Evolutionary conservation across 2,797 vertebrate genomes (phyloP), one percentile per base, ranked within the genome.

Genomic region (Falco columbarius): DNA sequence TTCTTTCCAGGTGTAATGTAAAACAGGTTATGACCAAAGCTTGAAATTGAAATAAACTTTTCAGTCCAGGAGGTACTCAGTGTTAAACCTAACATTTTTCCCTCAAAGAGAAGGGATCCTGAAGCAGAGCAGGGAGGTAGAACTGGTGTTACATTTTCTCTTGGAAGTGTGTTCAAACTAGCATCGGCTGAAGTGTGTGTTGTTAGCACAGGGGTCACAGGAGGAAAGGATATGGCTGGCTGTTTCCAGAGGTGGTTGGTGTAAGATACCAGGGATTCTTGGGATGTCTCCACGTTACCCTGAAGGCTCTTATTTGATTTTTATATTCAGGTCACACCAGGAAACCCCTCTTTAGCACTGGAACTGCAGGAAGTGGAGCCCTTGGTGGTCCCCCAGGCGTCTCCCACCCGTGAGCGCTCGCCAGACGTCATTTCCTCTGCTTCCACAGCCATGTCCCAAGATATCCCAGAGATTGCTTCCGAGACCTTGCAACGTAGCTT

Each of bases 391-490:
- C 98, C 98, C 4, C 98, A 99, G 96, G 98, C 99, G 24, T 99
- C 99, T 32, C 99, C 99, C 0, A 99, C 99, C 29, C 98, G 99
- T 0, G 98, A 99, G 54, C 99, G 99, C 56, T 99, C 99, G 4
- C 99, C 99, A 0, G 99, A 99, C 1, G 99, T 99, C 92, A 99
- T 99, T 96, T 99, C 99, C 59, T 99, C 99, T 0, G 99, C 99
- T 75, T 99, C 99, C 76, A 99, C 99, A 7, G 99, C 98, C 92
- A 98, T 99, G 98, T 99, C 99, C 36, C 99, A 99, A 95, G 99
- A 99, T 66, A 99, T 99, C 97, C 99, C 99, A 0, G 99, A 99
- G 97, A 99, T 99, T 1, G 99, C 99, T 3, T 99, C 99, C 1
- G 99, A 99, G 98, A 99, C 99, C 3, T 94, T 99, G 92, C 98